Evolutionary conservation across 2,797 vertebrate species (phyloP).

Genomic region (Pseudochirops cupreus): DNA sequence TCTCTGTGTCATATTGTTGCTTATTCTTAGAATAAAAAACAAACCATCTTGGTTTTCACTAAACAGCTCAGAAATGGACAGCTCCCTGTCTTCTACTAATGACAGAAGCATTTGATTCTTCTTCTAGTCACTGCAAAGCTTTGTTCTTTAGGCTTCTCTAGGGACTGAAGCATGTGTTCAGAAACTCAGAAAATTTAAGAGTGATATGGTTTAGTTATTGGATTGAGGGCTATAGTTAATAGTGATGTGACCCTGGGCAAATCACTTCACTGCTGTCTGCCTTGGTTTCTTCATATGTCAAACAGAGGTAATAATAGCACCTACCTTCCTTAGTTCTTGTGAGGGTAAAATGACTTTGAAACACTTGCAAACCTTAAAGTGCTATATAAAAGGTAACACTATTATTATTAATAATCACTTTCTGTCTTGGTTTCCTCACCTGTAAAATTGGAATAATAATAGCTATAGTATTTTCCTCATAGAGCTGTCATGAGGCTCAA

Average conservation of each 20-base stretch:
- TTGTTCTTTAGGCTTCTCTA: background rate
- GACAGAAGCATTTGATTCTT: constrained; percentile 36
- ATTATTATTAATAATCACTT: background rate
- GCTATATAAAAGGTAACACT: background rate
- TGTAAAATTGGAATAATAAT: background rate
- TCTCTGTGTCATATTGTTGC: constrained; percentile 51
- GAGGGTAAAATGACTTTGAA: background rate
- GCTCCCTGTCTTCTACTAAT: constrained; percentile 26
- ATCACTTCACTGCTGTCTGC: background rate
- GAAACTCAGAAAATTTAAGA: background rate
- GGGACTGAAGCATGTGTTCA: background rate
- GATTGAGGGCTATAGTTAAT: background rate
- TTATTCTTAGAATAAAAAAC: constrained; percentile 56
- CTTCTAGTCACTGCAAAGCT: constrained; percentile 6
- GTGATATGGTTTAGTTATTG: constrained; percentile 9
- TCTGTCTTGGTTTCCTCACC: background rate
- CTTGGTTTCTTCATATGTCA: background rate
- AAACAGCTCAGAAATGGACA: background rate
- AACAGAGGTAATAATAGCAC: background rate
- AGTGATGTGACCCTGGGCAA: background rate
- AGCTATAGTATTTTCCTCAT: background rate
- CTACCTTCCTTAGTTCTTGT: background rate
- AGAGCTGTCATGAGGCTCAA: background rate
- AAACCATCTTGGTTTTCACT: constrained; percentile 2
- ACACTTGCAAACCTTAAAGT: background rate